phyloP scores from a whole-genome alignment of 1,140 invertebrate genomes.

The Geopemphigus sp. region DNA sequence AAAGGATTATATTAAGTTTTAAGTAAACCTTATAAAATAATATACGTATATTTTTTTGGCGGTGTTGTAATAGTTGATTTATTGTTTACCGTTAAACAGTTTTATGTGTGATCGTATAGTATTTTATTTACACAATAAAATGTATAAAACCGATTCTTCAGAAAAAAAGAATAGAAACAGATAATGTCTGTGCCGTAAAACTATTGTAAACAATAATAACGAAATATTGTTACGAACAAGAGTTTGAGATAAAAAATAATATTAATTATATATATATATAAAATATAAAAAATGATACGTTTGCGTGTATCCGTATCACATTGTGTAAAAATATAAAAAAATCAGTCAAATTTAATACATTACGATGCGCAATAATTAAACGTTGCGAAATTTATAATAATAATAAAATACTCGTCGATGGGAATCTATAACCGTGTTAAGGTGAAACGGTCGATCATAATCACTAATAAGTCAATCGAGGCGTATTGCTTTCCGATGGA shows the following conservation, averaged over 20 bases:
- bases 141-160: neutral
- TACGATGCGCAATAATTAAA: no score
- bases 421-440: neutral
- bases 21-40: no score
- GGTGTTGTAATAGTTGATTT: neutral
- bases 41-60: no score
- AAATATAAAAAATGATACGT: no score
- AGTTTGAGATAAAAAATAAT: neutral
- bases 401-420: neutral
- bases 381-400: neutral
- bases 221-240: neutral
- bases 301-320: no score
- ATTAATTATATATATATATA: neutral
- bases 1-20: no score
- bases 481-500: neutral
- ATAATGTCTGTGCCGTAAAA: neutral
- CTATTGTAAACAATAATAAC: neutral
- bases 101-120: neutral
- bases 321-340: no score
- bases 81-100: neutral
- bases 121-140: neutral
- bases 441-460: neutral
- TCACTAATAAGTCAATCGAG: neutral
- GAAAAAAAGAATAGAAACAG: neutral
- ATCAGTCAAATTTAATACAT: neutral